phyloP scores from a whole-genome alignment of 2,888 invertebrate species.

The Ectemnius cavifrons region DNA sequence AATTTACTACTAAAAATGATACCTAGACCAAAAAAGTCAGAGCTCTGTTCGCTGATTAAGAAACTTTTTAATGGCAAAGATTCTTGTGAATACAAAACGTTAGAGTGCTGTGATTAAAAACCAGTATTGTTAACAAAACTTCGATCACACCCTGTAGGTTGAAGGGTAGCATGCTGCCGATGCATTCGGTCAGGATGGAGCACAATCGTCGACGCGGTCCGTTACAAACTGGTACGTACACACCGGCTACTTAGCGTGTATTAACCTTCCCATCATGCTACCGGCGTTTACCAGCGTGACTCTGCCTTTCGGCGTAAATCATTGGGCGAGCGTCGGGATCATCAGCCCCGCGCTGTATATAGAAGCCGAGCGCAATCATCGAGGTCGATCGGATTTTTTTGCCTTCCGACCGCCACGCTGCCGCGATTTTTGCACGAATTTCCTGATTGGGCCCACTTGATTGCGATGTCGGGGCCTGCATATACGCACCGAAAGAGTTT shows the following conservation, averaged over 20 bases:
- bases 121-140: too few species aligned
- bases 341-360: slow-evolving; percentile 42
- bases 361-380: slow-evolving; percentile 48
- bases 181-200: neutral
- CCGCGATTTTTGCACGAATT: slow-evolving; percentile 48
- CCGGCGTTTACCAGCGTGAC: slow-evolving; percentile 57
- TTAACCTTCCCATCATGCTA: slow-evolving; percentile 57
- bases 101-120: too few species aligned
- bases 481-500: neutral
- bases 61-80: too few species aligned
- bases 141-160: neutral
- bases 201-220: slow-evolving; percentile 15
- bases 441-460: slow-evolving; percentile 45
- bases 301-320: slow-evolving; percentile 55
- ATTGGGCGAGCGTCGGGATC: slow-evolving; percentile 47
- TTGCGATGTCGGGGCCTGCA: slow-evolving; percentile 29
- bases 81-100: slow-evolving; percentile 7
- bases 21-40: too few species aligned
- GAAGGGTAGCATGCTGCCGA: slow-evolving; percentile 28
- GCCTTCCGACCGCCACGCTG: slow-evolving; percentile 10
- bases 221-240: slow-evolving; percentile 47
- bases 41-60: too few species aligned
- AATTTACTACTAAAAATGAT: too few species aligned
- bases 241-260: slow-evolving; percentile 47
- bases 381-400: slow-evolving; percentile 56